phyloP scores from a whole-genome alignment of 2,888 invertebrate species.

The Limnephilus lunatus region DNA sequence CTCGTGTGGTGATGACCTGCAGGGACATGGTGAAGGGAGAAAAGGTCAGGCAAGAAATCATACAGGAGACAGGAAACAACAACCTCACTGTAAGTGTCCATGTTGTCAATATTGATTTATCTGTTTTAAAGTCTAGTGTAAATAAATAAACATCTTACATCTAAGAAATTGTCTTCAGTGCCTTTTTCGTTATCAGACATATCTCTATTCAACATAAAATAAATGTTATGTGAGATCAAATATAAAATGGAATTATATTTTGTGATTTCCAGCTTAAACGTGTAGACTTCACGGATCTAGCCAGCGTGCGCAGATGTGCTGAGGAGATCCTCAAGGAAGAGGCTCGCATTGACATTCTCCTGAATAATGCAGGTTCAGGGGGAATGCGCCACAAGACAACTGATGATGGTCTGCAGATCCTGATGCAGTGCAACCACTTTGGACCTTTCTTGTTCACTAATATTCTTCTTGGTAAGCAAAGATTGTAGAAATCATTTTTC shows the following conservation, averaged over 20 bases:
- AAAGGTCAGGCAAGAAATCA: conserved; percentile 72
- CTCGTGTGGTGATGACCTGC: conserved; percentile 76
- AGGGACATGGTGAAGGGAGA: conserved; percentile 72
- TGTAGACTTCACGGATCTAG: conserved; percentile 74
- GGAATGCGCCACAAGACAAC: conserved; percentile 76
- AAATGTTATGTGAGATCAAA: neutral
- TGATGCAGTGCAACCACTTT: conserved; percentile 85
- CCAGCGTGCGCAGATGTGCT: conserved; percentile 78
- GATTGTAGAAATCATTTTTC: neutral
- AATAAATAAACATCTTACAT: neutral
- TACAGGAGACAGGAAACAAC: conserved; percentile 71
- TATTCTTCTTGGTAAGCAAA: conserved; percentile 76
- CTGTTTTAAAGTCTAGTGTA: neutral
- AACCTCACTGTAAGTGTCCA: conserved; percentile 68
- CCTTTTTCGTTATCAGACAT: neutral
- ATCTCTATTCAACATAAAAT: neutral
- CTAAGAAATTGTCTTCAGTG: no score
- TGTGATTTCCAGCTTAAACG: conserved; percentile 53
- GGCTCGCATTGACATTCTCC: conserved; percentile 76
- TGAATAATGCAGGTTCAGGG: conserved; percentile 80
- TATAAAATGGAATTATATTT: neutral
- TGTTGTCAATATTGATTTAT: neutral
- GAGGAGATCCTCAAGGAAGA: conserved; percentile 75
- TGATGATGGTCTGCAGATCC: conserved; percentile 82
- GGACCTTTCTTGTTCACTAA: conserved; percentile 86